Conservation (phyloP, 2,113 vertebrate genomes). For the Bubalus kerabau region DNA sequence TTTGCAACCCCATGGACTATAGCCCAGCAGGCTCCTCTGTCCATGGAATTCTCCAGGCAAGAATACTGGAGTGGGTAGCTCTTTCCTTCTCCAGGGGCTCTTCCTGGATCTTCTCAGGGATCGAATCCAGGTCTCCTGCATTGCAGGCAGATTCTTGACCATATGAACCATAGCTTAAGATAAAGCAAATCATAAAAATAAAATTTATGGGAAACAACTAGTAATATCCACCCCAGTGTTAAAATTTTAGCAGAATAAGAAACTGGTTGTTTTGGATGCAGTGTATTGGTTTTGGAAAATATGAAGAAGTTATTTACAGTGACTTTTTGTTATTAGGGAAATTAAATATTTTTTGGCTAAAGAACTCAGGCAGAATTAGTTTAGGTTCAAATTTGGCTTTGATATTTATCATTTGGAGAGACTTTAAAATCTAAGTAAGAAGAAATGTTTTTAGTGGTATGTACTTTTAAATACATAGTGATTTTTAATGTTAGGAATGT, state of each 20-base stretch:
- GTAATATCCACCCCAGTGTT: not conserved
- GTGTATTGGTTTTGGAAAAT: constrained; percentile 16
- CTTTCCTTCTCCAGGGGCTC: not conserved
- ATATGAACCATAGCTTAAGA: not conserved
- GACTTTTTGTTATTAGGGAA: not conserved
- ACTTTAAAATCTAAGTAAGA: not conserved
- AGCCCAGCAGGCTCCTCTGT: not conserved
- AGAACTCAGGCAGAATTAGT: not conserved
- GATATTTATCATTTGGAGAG: not conserved
- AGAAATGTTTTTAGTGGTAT: not conserved
- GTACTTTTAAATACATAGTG: not conserved
- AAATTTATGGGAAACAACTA: not conserved
- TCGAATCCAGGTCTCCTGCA: not conserved
- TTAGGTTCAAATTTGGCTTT: constrained; percentile 19
- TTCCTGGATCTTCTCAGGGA: not conserved
- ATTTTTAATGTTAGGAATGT: not conserved
- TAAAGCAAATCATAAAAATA: constrained; percentile 5
- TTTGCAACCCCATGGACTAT: not conserved
- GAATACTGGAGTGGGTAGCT: not conserved
- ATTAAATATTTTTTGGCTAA: not conserved
- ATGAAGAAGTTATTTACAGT: not conserved
- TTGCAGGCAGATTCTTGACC: not conserved
- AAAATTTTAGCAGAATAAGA: not conserved
- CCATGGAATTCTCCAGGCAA: not conserved
- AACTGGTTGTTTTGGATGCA: not conserved